Evolutionary conservation across 2,888 invertebrate species (phyloP).

Genomic region (Saturnia pavonia): DNA sequence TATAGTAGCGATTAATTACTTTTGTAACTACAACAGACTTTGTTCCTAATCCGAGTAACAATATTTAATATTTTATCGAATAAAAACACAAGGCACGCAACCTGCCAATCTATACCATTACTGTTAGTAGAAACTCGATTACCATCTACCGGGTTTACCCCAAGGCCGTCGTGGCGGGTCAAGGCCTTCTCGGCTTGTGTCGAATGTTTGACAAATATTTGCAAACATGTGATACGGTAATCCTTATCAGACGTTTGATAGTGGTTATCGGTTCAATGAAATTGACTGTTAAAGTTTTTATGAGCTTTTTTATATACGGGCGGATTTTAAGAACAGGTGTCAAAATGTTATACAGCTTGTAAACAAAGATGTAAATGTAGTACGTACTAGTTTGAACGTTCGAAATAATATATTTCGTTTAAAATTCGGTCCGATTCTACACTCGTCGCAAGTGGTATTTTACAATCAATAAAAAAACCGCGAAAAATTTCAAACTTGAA

Average conservation of each 20-base stretch:
- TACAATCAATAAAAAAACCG: too few relatives aligned
- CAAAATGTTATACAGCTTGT: neutral
- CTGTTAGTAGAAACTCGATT: slow-evolving; percentile 4
- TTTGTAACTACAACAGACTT: neutral
- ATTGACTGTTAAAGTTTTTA: slow-evolving; percentile 11
- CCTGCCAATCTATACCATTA: neutral
- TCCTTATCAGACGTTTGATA: slow-evolving; percentile 15
- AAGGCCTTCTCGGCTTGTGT: slow-evolving; percentile 37
- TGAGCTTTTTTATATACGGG: neutral
- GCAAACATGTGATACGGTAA: slow-evolving; percentile 17
- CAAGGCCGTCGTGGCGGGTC: slow-evolving; percentile 38
- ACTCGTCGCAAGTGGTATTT: too few relatives aligned
- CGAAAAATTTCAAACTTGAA: too few relatives aligned
- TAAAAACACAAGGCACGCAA: slow-evolving; percentile 1
- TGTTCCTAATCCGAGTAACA: neutral
- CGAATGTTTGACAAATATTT: slow-evolving; percentile 34
- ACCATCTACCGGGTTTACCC: slow-evolving; percentile 7
- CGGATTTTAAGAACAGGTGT: neutral
- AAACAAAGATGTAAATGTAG: neutral
- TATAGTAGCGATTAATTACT: neutral
- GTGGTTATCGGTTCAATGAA: slow-evolving; percentile 4
- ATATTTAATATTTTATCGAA: neutral
- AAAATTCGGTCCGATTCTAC: too few relatives aligned
- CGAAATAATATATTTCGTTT: too few relatives aligned
- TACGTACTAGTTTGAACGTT: neutral